A percentile compares a stretch with the other conserved stretches of the same genome.
phyloP scores from a whole-genome alignment of 2,797 vertebrate species.

The Poeciliopsis paucimaculata region DNA sequence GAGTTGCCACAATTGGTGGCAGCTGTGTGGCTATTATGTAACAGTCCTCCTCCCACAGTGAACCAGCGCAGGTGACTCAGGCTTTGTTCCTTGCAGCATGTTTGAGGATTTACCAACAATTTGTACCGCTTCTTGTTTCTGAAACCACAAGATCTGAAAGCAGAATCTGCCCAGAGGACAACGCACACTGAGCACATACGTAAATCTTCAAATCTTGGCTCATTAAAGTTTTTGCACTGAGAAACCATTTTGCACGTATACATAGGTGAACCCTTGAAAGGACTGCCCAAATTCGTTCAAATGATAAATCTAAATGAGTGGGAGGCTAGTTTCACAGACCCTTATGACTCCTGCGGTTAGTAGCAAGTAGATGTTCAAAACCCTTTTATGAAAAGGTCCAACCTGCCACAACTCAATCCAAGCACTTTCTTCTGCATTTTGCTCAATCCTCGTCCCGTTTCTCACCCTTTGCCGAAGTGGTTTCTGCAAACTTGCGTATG shows the following conservation, averaged over 20 bases:
- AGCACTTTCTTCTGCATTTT: slow-evolving; percentile 53
- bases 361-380: slow-evolving; percentile 53
- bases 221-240: slow-evolving; percentile 25
- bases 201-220: slow-evolving; percentile 4
- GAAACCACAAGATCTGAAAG: slow-evolving; percentile 40
- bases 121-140: slow-evolving; percentile 3
- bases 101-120: slow-evolving; percentile 32
- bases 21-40: slow-evolving; percentile 54
- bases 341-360: slow-evolving; percentile 70
- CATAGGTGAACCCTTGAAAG: too few relatives aligned
- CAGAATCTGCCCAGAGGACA: neutral
- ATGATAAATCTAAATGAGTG: slow-evolving; percentile 66
- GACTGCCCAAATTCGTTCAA: slow-evolving; percentile 28
- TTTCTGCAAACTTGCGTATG: slow-evolving; percentile 30
- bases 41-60: slow-evolving; percentile 28
- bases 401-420: slow-evolving; percentile 48
- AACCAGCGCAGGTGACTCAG: slow-evolving; percentile 38
- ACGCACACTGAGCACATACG: neutral
- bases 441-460: slow-evolving; percentile 44
- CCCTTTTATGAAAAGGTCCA: slow-evolving; percentile 53
- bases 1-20: slow-evolving; percentile 58
- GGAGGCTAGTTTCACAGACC: slow-evolving; percentile 72
- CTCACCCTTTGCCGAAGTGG: slow-evolving; percentile 44
- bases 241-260: slow-evolving; percentile 20
- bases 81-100: neutral